Evolutionary conservation across 2,888 invertebrate species (phyloP).

Genomic region (Hydriomena furcata): DNA sequence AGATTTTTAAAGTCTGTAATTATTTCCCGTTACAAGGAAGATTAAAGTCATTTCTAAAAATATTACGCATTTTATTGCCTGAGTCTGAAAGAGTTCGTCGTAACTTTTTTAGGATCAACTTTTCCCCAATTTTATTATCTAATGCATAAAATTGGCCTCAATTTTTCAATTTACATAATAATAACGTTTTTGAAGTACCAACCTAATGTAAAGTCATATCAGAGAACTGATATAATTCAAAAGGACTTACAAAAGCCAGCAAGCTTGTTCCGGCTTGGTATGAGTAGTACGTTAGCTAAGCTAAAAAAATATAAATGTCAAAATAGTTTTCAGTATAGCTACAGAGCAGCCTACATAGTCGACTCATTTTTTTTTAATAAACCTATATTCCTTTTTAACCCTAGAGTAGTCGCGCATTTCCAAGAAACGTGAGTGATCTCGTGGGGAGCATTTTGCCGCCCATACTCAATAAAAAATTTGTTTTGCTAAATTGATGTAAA

Average conservation of each 20-base stretch:
- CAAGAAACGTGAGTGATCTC: too few species aligned
- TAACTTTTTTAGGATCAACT: conserved; percentile 24
- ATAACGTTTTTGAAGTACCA: conserved; percentile 11
- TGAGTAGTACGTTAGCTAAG: too few species aligned
- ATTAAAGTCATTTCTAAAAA: conserved; percentile 80
- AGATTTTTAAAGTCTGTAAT: conserved; percentile 83
- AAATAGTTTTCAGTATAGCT: too few species aligned
- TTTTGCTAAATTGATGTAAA: too few species aligned
- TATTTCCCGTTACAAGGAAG: conserved; percentile 73
- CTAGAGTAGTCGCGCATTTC: too few species aligned
- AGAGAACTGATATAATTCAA: not conserved
- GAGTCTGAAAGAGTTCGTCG: conserved; percentile 23
- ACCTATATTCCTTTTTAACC: too few species aligned
- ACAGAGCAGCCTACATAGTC: too few species aligned
- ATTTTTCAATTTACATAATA: conserved; percentile 25
- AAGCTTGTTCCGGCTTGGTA: too few species aligned
- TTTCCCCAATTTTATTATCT: conserved; percentile 26
- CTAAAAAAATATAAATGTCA: too few species aligned
- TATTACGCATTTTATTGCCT: conserved; percentile 27
- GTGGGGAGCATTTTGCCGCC: too few species aligned
- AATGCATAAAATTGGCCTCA: conserved; percentile 26
- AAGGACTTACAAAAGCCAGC: not conserved
- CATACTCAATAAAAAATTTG: too few species aligned
- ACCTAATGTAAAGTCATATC: not conserved
- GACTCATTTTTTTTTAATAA: too few species aligned